Evolutionary conservation across 2,888 invertebrate genomes (phyloP).

Genomic region (Sphinx pinastri): DNA sequence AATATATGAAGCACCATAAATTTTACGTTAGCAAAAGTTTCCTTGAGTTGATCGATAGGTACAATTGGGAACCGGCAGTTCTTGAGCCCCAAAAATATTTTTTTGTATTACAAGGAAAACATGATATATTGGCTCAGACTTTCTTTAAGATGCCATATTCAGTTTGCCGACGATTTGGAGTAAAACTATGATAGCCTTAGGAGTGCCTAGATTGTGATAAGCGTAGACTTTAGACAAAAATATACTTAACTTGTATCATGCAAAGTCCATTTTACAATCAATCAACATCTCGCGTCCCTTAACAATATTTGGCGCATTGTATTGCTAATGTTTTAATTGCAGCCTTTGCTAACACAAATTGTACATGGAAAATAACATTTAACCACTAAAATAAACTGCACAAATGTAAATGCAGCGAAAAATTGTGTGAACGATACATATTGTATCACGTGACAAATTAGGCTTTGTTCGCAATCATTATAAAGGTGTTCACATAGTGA

Average conservation of each 20-base stretch:
- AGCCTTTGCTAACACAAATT: constrained; percentile 14
- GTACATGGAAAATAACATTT: constrained; percentile 30
- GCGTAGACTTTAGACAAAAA: neutral
- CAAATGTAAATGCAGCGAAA: constrained; percentile 41
- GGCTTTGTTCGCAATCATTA: constrained; percentile 5
- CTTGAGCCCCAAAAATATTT: neutral
- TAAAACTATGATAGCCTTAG: neutral
- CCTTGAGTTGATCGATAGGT: neutral
- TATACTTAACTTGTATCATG: neutral
- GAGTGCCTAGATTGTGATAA: constrained; percentile 7
- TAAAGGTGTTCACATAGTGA: constrained; percentile 12
- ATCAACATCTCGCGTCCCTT: constrained; percentile 33
- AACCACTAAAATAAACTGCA: constrained; percentile 32
- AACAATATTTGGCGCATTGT: constrained; percentile 59
- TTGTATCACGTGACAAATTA: constrained; percentile 27
- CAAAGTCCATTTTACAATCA: constrained; percentile 14
- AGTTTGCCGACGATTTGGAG: neutral
- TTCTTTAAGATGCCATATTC: neutral
- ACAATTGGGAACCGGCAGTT: neutral
- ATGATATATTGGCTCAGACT: neutral
- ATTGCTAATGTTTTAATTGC: constrained; percentile 48
- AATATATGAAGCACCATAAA: constrained; percentile 4
- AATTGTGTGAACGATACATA: constrained; percentile 27
- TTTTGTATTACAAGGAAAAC: neutral
- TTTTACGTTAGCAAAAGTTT: neutral